Percentiles rank a stretch among this genome's conserved stretches.
Conservation (phyloP, 2,797 vertebrate species). For the Apodemus agrarius region DNA sequence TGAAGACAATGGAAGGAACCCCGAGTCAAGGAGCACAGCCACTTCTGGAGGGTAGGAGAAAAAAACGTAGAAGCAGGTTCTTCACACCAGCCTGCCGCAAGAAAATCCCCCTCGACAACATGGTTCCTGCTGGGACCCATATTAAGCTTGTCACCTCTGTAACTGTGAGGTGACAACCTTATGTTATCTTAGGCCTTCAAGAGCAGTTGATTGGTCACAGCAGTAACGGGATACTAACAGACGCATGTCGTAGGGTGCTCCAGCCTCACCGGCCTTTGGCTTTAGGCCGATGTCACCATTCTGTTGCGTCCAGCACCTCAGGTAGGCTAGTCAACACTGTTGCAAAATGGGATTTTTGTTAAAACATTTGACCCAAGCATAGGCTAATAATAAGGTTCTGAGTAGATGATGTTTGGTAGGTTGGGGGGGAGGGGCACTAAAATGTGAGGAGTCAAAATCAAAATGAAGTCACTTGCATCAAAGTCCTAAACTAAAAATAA, state of each 20-base stretch:
- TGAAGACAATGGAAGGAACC: not conserved
- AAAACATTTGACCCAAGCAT: not conserved
- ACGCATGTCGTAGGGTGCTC: not conserved
- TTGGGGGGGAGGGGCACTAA: not conserved
- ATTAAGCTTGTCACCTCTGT: not conserved
- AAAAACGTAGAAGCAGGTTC: not conserved
- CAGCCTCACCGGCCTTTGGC: not conserved
- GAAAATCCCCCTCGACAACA: not conserved
- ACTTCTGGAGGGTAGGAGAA: not conserved
- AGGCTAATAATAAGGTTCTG: not conserved
- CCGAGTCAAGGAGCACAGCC: not conserved
- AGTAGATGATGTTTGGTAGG: not conserved
- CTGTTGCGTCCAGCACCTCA: not conserved
- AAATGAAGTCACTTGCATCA: not conserved
- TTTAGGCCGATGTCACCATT: not conserved
- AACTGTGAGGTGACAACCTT: not conserved
- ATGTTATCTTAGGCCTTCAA: not conserved
- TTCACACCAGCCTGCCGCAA: not conserved
- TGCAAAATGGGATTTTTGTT: not conserved
- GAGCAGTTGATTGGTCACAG: not conserved
- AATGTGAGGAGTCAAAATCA: not conserved
- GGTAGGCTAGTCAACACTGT: not conserved
- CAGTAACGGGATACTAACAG: not conserved
- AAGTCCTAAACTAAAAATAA: not conserved
- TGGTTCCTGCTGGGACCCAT: not conserved